Conservation (phyloP, 2,888 invertebrate species). For the Anoncus sp. region DNA sequence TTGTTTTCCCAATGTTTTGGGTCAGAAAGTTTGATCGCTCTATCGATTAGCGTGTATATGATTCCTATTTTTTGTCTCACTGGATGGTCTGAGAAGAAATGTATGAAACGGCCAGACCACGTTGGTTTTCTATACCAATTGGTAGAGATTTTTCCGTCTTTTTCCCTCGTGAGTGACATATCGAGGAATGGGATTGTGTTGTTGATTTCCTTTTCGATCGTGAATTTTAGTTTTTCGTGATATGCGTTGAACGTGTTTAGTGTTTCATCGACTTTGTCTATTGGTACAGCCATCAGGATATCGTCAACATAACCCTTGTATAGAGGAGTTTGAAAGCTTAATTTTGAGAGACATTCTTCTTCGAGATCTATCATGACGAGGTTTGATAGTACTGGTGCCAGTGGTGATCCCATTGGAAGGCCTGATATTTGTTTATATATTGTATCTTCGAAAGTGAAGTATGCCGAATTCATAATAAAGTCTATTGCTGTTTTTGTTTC, state of each 20-base stretch:
- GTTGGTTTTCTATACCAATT: too few species aligned
- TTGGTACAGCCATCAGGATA: too few species aligned
- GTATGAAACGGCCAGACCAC: not conserved
- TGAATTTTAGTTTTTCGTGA: not conserved
- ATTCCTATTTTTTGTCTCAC: too few species aligned
- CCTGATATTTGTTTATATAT: conserved; percentile 22
- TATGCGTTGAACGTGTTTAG: not conserved
- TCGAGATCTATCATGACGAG: conserved; percentile 11
- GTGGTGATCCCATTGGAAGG: conserved; percentile 21
- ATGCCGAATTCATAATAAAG: conserved; percentile 16
- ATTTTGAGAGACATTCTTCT: not conserved
- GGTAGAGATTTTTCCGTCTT: too few species aligned
- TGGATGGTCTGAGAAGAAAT: not conserved
- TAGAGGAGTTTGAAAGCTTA: too few species aligned
- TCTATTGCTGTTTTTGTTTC: conserved; percentile 18
- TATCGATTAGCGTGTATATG: too few species aligned
- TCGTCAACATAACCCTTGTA: not conserved
- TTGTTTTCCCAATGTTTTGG: too few species aligned
- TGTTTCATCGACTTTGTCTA: too few species aligned
- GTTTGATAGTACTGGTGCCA: conserved; percentile 12
- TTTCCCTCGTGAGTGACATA: not conserved
- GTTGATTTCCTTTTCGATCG: too few species aligned
- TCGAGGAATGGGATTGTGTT: not conserved
- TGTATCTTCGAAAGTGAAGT: conserved; percentile 8
- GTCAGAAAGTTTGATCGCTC: too few species aligned